Conservation (phyloP, 2,888 invertebrate genomes). For the Trichacis sp. region DNA sequence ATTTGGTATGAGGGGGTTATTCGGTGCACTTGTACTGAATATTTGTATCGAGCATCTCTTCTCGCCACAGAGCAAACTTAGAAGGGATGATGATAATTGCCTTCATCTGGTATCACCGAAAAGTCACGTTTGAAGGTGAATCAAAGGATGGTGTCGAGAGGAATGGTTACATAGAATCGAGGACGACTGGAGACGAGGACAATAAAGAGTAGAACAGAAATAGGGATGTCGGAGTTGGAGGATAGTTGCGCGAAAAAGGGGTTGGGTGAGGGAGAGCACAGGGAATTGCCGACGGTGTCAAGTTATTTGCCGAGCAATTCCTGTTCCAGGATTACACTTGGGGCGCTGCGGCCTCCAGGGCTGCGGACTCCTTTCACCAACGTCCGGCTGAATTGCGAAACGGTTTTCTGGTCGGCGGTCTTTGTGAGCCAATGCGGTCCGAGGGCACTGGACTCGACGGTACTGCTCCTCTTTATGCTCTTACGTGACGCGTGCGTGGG, state of each 20-base stretch:
- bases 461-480: conserved; percentile 2
- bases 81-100: too few relatives aligned
- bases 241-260: conserved; percentile 14
- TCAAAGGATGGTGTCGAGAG: background rate
- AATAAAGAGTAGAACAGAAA: conserved; percentile 15
- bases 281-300: conserved; percentile 32
- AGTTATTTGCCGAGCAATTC: conserved; percentile 54
- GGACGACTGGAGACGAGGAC: background rate
- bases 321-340: conserved; percentile 48
- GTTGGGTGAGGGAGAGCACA: conserved; percentile 25
- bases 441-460: conserved; percentile 4
- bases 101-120: too few relatives aligned
- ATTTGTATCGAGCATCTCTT: too few relatives aligned
- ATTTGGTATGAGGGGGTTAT: too few relatives aligned
- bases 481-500: conserved; percentile 1
- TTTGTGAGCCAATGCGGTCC: conserved; percentile 35
- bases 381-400: conserved; percentile 47
- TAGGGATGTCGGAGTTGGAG: conserved; percentile 23
- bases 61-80: too few relatives aligned
- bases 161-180: background rate
- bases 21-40: too few relatives aligned
- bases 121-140: conserved; percentile 18
- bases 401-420: conserved; percentile 33
- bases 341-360: conserved; percentile 31
- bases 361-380: conserved; percentile 41